Evolutionary conservation across 2,113 vertebrate genomes (phyloP).

Genomic region (Tinamus guttatus): DNA sequence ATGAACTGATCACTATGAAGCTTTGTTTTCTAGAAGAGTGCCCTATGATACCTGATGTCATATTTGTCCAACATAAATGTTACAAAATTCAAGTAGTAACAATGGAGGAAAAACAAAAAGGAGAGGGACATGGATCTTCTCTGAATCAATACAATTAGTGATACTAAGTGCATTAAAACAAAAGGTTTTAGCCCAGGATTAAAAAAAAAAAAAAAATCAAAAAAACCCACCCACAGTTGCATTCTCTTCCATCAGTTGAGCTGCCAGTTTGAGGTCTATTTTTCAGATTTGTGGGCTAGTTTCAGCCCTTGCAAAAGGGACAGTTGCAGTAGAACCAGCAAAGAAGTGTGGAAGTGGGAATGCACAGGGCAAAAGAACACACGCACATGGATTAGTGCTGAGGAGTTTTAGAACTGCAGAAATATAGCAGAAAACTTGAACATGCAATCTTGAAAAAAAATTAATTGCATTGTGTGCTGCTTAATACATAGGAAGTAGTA

Average conservation of each 20-base stretch:
- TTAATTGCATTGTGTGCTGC: background rate
- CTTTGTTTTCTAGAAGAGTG: background rate
- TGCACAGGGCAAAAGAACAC: background rate
- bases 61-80: background rate
- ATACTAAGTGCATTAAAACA: accelerated
- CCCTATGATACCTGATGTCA: background rate
- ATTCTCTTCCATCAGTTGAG: too few species aligned
- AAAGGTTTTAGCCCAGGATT: background rate
- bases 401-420: background rate
- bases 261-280: too few species aligned
- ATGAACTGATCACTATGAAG: background rate
- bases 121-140: background rate
- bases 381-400: background rate
- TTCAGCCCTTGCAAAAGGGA: background rate
- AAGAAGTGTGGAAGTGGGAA: too few species aligned
- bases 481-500: background rate
- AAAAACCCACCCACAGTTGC: too few species aligned
- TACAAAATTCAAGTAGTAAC: background rate
- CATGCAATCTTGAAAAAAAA: background rate
- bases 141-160: background rate
- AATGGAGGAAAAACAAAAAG: background rate
- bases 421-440: background rate
- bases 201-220: background rate
- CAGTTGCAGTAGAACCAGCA: background rate
- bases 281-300: background rate